These are phyloP conservation scores for Coptodon bakossiorum DNA, from an alignment of 2,113 vertebrate genomes.

Conservation along the genomic window DNA sequence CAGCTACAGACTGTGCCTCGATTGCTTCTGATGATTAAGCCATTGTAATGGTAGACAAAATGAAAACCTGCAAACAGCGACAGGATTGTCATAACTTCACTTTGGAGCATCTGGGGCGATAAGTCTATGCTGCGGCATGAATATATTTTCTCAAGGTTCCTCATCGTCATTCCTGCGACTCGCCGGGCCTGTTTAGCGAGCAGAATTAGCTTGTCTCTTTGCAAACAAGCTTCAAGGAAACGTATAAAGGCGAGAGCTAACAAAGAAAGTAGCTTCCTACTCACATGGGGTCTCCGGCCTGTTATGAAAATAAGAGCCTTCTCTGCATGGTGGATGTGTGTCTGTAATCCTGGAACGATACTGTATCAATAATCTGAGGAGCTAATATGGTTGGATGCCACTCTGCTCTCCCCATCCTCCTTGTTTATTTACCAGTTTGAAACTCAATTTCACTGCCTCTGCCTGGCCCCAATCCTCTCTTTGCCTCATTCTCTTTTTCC, in stretches of 20 bases:
- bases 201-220: conserved; percentile 41
- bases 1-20: conserved; percentile 15
- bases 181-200: conserved; percentile 27
- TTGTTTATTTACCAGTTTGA: conserved; percentile 62
- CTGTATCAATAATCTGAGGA: conserved; percentile 54
- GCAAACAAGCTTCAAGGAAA: conserved; percentile 52
- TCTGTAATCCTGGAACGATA: conserved; percentile 49
- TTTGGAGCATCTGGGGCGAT: background rate
- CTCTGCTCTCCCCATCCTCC: conserved; percentile 27
- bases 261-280: conserved; percentile 36
- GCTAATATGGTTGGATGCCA: conserved; percentile 50
- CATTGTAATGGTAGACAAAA: conserved; percentile 40
- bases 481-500: background rate
- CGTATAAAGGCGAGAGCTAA: conserved; percentile 46
- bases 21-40: conserved; percentile 39
- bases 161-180: conserved; percentile 29
- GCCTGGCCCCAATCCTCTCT: conserved; percentile 23
- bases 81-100: background rate
- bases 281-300: conserved; percentile 37
- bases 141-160: conserved; percentile 1
- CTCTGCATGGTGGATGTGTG: conserved; percentile 40
- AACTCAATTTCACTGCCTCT: conserved; percentile 55
- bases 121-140: background rate
- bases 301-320: conserved; percentile 48
- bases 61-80: conserved; percentile 22